phyloP scores from a whole-genome alignment of 1,140 invertebrate species.

The Radopholus similis region DNA sequence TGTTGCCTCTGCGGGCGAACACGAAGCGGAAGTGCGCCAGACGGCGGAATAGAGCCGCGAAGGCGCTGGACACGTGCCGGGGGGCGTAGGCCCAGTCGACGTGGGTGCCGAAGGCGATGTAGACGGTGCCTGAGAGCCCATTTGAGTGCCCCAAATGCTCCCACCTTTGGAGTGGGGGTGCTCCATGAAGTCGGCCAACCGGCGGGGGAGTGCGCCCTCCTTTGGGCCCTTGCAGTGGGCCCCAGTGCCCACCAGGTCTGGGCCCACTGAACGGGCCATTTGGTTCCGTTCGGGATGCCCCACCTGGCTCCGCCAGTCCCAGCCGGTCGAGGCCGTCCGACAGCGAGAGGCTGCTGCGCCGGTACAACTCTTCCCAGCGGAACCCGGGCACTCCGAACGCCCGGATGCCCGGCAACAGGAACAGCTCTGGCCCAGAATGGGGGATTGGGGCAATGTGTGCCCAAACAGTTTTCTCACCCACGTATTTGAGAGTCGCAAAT shows the following conservation, averaged over 20 bases:
- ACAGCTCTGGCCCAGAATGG: not conserved
- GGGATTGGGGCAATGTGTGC: too few species aligned
- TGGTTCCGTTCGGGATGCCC: not conserved
- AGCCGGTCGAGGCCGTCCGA: constrained; percentile 2
- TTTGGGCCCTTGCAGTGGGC: constrained; percentile 14
- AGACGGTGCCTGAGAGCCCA: constrained; percentile 35
- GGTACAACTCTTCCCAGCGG: constrained; percentile 2
- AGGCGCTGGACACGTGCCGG: too few species aligned
- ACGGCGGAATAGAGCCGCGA: too few species aligned
- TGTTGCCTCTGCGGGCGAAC: too few species aligned
- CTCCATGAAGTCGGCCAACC: constrained; percentile 23
- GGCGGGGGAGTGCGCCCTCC: constrained; percentile 12
- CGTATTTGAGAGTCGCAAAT: not conserved
- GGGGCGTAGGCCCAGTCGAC: constrained; percentile 32
- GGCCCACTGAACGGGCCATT: not conserved
- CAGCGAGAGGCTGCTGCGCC: not conserved
- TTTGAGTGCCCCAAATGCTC: not conserved
- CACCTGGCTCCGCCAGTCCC: constrained; percentile 1
- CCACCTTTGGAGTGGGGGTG: constrained; percentile 29
- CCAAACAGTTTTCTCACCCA: too few species aligned
- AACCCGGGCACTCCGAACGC: constrained; percentile 10
- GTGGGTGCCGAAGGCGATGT: constrained; percentile 38
- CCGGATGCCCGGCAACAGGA: not conserved
- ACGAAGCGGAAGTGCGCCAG: too few species aligned
- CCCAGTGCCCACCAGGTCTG: not conserved